Evolutionary conservation across 64 coral and sea anemone genomes (phyloP).

Genomic region (Catalaphyllia jardinei): DNA sequence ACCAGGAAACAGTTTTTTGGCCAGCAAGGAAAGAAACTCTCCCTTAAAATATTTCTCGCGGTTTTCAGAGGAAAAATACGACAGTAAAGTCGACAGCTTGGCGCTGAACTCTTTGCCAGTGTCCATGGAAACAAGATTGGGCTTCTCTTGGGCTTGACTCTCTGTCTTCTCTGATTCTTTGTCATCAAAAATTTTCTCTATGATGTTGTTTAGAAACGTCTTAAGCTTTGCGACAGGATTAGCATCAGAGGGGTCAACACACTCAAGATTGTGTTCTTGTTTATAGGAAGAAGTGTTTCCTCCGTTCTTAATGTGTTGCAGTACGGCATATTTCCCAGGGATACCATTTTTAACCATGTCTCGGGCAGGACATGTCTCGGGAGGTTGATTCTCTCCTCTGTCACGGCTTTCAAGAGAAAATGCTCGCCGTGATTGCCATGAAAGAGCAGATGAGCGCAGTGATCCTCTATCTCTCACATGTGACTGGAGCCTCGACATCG

Average conservation of each 20-base stretch:
- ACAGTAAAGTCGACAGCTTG: conserved; percentile 20
- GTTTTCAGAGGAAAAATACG: conserved; percentile 31
- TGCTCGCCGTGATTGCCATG: conserved; percentile 7
- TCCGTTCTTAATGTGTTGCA: conserved; percentile 1
- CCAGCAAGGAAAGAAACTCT: conserved; percentile 7
- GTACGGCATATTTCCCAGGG: not conserved
- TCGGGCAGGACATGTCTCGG: not conserved
- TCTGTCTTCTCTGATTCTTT: not conserved
- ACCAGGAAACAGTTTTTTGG: conserved; percentile 11
- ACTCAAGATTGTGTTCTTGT: not conserved
- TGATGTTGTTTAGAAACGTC: conserved; percentile 6
- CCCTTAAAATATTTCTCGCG: conserved; percentile 1
- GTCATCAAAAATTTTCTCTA: conserved; percentile 31
- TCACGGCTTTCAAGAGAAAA: not conserved
- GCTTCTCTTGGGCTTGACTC: not conserved
- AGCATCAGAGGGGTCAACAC: not conserved
- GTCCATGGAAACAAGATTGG: not conserved
- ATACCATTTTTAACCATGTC: not conserved
- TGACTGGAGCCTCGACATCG: not conserved
- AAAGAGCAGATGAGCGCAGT: not conserved
- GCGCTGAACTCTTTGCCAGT: conserved; percentile 1
- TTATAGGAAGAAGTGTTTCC: not conserved
- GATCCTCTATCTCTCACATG: not conserved
- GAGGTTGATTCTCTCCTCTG: not conserved
- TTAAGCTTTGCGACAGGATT: not conserved